These are phyloP conservation scores for Haliclystus octoradiatus DNA, from an alignment of 30 jellyfish, hydroid and myxozoan species.

Conservation along the genomic window DNA sequence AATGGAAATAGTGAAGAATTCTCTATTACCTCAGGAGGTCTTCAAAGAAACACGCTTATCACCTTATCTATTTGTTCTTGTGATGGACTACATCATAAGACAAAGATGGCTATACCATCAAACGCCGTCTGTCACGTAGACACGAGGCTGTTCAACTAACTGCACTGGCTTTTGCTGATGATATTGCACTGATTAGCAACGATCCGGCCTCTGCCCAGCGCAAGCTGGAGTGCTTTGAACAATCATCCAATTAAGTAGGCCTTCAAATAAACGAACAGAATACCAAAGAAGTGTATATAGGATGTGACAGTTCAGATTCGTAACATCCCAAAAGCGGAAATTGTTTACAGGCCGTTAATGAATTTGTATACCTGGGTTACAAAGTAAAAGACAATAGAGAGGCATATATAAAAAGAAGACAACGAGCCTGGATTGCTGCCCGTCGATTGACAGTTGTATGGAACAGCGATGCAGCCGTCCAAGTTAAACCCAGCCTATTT, in stretches of 20 bases:
- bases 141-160: not conserved
- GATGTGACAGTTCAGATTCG: not conserved
- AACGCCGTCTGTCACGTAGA: not conserved
- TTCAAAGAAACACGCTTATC: not conserved
- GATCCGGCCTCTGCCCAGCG: not conserved
- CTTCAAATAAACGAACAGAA: not conserved
- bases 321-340: not conserved
- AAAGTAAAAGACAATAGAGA: not conserved
- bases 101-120: not conserved
- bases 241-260: not conserved
- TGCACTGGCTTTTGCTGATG: not conserved
- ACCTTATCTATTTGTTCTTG: not conserved
- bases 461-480: not conserved
- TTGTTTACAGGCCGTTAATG: not conserved
- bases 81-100: not conserved
- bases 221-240: not conserved
- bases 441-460: not conserved
- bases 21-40: not conserved
- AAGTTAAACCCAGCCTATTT: no score
- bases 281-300: not conserved
- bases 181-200: not conserved
- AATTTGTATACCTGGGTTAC: not conserved
- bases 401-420: not conserved
- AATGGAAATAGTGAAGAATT: not conserved
- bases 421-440: not conserved